phyloP scores from a whole-genome alignment of 1,140 invertebrate species.

The Adelges cooleyi region DNA sequence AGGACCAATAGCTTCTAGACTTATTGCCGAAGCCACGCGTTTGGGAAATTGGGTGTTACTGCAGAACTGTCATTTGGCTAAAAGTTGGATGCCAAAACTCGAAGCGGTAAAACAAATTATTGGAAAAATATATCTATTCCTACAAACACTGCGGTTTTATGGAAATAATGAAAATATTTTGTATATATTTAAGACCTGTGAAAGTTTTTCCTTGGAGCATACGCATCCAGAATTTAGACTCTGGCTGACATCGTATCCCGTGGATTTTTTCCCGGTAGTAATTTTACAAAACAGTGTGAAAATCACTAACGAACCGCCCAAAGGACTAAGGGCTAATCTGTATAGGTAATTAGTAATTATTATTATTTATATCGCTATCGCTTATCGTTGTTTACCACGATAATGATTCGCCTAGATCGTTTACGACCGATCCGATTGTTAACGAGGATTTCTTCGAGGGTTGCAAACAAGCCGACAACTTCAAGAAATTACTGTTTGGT shows the following conservation, averaged over 20 bases:
- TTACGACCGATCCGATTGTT: slow-evolving; percentile 73
- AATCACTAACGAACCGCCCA: slow-evolving; percentile 91
- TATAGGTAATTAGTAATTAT: slow-evolving; percentile 39
- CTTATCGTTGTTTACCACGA: no score
- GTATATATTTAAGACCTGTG: slow-evolving; percentile 48
- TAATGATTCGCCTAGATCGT: slow-evolving; percentile 45
- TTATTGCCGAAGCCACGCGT: slow-evolving; percentile 63
- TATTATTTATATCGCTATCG: no score
- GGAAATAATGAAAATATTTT: no score
- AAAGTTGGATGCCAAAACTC: slow-evolving; percentile 79
- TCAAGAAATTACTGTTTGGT: slow-evolving; percentile 79
- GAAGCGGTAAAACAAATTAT: slow-evolving; percentile 71
- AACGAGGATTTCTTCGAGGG: slow-evolving; percentile 79
- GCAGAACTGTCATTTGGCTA: slow-evolving; percentile 88
- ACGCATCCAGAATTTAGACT: slow-evolving; percentile 67
- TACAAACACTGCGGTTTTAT: no score
- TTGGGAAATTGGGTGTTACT: slow-evolving; percentile 82
- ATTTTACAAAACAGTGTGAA: slow-evolving; percentile 89
- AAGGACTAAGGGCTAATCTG: slow-evolving; percentile 60
- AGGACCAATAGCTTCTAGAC: slow-evolving; percentile 74
- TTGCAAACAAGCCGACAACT: slow-evolving; percentile 59
- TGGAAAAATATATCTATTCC: no score
- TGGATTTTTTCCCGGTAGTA: slow-evolving; percentile 77
- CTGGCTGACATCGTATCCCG: slow-evolving; percentile 88
- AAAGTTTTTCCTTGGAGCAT: slow-evolving; percentile 53